Base-by-base conservation (phyloP, 2,888 invertebrate genomes). In the Parnassius apollo region DNA sequence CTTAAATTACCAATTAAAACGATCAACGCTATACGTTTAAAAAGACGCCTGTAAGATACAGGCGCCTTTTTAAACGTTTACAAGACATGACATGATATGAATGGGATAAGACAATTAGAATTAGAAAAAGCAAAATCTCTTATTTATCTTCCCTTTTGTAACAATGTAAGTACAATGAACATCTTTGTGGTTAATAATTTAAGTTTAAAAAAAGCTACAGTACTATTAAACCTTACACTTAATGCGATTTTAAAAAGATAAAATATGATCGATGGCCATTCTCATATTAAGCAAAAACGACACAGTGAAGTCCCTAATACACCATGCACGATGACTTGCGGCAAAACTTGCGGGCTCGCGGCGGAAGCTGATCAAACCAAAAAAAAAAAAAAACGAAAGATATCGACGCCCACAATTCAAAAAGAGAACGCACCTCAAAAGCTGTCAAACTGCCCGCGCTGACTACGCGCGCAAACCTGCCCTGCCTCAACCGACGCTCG, bases 381-480 rank as follows among this genome's bases (percentile, higher is more conserved):
- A 77, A 75, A 77, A 75, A 75, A 71, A 73, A 75, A 75, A 75
- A 71, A 73, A 75, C 44, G 55, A 45, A 53, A 52, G 68, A 72
- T 64, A 68, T 70, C 74, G 71, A 77, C 81, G 78, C 80, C 82
- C 80, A 85, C 87, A 86, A 84, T 86, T 88, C 86, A 87, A 88
- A 91, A 90, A 84, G 84, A 78, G 88, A 87, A 85, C 84, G 83
- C 82, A 75, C 81, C 86, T 89, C 86, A 88, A 88, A 88, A 88
- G 88, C 89, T 88, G 91, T 90, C 90, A 88, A 88, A 87, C 91
- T 84, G 85, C 85, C 82, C 82, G 82, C 70, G 67, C 75, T 72
- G 72, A 71, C 73, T 68, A 63, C 63, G 64, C 73, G 75, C 74
- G 71, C 76, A 75, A 83, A 81, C 85, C 83, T 82, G 83, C 83